Base-by-base conservation (phyloP, 2,888 invertebrate genomes). In the Mythimna impura region DNA sequence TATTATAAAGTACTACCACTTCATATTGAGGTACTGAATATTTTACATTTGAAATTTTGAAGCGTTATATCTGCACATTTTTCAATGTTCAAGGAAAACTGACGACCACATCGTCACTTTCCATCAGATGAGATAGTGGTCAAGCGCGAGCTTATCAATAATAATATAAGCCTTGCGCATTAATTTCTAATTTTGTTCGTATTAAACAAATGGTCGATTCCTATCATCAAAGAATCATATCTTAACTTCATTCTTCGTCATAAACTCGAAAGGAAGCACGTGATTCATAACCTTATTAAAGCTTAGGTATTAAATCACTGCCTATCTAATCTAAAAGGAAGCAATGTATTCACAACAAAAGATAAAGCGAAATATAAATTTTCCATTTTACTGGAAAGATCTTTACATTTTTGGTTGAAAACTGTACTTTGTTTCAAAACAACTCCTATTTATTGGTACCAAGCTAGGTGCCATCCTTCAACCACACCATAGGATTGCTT, bases 401-500 rank as follows among this genome's bases (percentile, higher is more conserved):
- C 14, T 52, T 43, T 34, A 22, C 22, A 12, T 17, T 25, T 14
- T 36, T 50, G 40, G 6, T 6, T 4, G 12, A 34, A 40, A 47
- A 62, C 17, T 10, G 20, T 40, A 22, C 36, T 17, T 43, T 14
- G 22, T 71, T 71, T 12, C 8, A 54, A 71, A 62, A 63, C 14
- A 71, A 43, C 6, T 70, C 43, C 8, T 22, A 30, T 14, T 52
- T 34, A 63, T 47, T 73, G 22, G 67, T 73, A 40, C 67, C 47
- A 57, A 47, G 30, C 57, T 40, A 50, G 6, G 77, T 17, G 17
- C 66, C 40, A 43, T 40, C 9, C 20, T 25, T 8, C n/a, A 17
- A 30, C 47, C 10, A 63, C 4, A 63, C 20, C 7, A 63, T 25
- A 20, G 30, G 0, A 50, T 58, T 34, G 20, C 55, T 9, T 22